phyloP scores from a whole-genome alignment of 1,140 invertebrate species.

The Calycopis cecrops region DNA sequence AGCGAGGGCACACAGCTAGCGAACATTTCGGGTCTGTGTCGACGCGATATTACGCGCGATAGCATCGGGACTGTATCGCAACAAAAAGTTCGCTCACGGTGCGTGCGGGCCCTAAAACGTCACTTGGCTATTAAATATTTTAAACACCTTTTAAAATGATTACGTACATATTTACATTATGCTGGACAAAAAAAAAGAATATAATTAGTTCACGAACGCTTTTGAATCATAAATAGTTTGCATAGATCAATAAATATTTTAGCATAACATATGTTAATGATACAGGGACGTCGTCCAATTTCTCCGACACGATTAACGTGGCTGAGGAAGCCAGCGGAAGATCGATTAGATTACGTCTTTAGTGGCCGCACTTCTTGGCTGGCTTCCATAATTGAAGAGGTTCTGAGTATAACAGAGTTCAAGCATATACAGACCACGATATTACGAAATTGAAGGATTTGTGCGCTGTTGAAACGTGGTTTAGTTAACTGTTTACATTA shows the following conservation, averaged over 20 bases:
- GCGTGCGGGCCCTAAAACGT: too few species aligned
- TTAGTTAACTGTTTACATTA: too few species aligned
- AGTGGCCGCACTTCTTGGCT: conserved; percentile 25
- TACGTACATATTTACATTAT: conserved; percentile 49
- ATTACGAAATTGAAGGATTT: background rate
- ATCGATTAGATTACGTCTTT: conserved; percentile 27
- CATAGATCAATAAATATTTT: background rate
- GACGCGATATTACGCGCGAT: too few species aligned
- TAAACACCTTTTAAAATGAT: too few species aligned
- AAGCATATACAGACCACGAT: background rate
- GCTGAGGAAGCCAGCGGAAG: conserved; percentile 14
- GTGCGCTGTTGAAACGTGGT: too few species aligned
- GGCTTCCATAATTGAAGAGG: conserved; percentile 24
- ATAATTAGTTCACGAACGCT: too few species aligned
- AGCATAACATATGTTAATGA: background rate
- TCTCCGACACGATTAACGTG: conserved; percentile 8
- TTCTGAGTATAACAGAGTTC: conserved; percentile 8
- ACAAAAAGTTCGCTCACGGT: too few species aligned
- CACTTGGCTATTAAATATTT: too few species aligned
- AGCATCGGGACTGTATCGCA: too few species aligned
- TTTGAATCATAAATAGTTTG: too few species aligned
- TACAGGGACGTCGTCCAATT: background rate
- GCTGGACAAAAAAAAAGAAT: background rate
- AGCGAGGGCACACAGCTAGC: too few species aligned
- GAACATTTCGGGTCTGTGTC: too few species aligned